Conservation (phyloP, 30 jellyfish, hydroid and myxozoan species). For the Cassiopea xamachana region DNA sequence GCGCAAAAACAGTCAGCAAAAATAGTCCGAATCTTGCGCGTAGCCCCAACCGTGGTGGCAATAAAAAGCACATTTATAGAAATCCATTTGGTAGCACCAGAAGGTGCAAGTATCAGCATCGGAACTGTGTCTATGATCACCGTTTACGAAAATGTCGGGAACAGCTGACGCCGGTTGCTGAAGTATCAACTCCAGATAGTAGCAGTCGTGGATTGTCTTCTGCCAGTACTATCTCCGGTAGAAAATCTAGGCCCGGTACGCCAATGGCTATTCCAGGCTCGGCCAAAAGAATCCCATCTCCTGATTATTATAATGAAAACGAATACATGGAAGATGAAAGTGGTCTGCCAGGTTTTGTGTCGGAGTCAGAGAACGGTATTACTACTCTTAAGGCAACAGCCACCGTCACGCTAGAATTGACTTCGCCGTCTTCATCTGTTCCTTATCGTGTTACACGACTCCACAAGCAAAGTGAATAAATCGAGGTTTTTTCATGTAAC, state of each 20-base stretch:
- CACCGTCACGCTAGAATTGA: constrained; percentile 74
- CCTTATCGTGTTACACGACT: constrained; percentile 59
- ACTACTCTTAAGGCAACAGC: constrained; percentile 80
- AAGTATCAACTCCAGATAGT: constrained; percentile 76
- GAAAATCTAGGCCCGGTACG: constrained; percentile 78
- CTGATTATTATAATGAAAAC: constrained; percentile 30
- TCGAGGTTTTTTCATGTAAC: neutral
- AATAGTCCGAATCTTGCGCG: neutral
- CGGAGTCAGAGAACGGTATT: constrained; percentile 48
- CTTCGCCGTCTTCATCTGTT: constrained; percentile 62
- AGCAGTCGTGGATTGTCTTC: constrained; percentile 58
- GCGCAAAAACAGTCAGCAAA: constrained; percentile 41
- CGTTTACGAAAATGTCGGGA: constrained; percentile 63
- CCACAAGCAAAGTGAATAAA: constrained; percentile 18
- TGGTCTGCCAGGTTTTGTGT: constrained; percentile 42
- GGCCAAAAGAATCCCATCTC: constrained; percentile 32
- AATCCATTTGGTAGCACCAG: constrained; percentile 59
- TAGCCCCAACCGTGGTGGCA: neutral
- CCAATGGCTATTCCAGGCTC: constrained; percentile 61
- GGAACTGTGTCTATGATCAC: constrained; percentile 52
- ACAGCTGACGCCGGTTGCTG: constrained; percentile 83
- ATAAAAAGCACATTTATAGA: constrained; percentile 23
- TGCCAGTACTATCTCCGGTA: constrained; percentile 25
- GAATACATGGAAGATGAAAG: constrained; percentile 31
- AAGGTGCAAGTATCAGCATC: constrained; percentile 54